These are phyloP conservation scores for Galaxea fascicularis DNA, from an alignment of 92 coral and sea anemone genomes.

Conservation along the genomic window DNA sequence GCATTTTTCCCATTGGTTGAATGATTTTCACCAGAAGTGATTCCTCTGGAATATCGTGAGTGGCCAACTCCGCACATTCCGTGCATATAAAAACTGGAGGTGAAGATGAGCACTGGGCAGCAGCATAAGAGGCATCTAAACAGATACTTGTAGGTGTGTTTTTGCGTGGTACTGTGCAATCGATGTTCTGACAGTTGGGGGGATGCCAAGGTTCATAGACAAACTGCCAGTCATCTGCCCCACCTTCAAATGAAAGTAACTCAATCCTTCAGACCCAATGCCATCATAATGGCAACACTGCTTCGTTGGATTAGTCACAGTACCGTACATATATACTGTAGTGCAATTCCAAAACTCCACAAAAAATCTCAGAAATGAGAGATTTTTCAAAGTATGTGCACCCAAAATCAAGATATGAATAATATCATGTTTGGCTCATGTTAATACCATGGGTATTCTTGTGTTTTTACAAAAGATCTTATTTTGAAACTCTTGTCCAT, in stretches of 20 bases:
- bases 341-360: no score
- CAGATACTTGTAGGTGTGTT: slow-evolving; percentile 84
- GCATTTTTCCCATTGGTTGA: slow-evolving; percentile 93
- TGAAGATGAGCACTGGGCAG: slow-evolving; percentile 74
- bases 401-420: no score
- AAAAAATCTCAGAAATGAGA: no score
- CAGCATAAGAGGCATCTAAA: slow-evolving; percentile 92
- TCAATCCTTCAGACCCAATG: background rate
- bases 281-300: no score
- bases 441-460: no score
- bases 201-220: slow-evolving; percentile 97
- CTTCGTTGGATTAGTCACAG: no score
- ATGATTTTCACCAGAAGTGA: slow-evolving; percentile 64
- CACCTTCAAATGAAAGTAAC: slow-evolving; percentile 60
- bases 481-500: no score
- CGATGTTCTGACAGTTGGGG: slow-evolving; percentile 81
- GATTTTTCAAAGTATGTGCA: no score
- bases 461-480: no score
- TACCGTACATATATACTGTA: no score
- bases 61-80: slow-evolving; percentile 80
- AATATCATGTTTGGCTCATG: no score
- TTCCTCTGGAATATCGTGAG: slow-evolving; percentile 58
- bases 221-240: slow-evolving; percentile 98
- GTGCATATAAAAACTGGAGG: slow-evolving; percentile 95
- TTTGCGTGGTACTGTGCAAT: slow-evolving; percentile 78